A percentile compares a stretch with the other conserved stretches of the same genome.
phyloP scores from a whole-genome alignment of 2,888 invertebrate genomes.

The Deroplatys truncata region DNA sequence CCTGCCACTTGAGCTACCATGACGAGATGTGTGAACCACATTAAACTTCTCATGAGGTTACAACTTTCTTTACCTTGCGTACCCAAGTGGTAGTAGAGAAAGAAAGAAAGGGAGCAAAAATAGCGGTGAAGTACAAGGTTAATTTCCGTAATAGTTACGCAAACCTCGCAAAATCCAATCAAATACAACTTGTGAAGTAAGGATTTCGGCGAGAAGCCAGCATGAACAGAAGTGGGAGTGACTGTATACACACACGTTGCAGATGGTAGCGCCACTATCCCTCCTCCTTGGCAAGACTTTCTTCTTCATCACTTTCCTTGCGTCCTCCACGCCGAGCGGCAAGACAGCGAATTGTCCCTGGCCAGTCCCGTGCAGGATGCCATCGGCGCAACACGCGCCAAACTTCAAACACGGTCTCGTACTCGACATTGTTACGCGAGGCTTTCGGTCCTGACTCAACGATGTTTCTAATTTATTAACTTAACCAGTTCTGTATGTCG shows the following conservation, averaged over 20 bases:
- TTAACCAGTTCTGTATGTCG: background rate
- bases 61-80: no score
- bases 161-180: no score
- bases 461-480: background rate
- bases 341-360: background rate
- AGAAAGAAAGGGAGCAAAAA: no score
- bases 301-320: background rate
- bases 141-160: no score
- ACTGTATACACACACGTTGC: background rate
- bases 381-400: background rate
- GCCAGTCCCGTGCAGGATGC: background rate
- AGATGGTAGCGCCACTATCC: background rate
- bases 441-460: background rate
- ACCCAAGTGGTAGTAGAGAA: no score
- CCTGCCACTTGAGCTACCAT: no score
- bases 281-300: background rate
- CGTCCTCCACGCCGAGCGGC: background rate
- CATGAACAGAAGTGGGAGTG: background rate
- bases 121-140: no score
- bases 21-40: no score
- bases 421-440: background rate
- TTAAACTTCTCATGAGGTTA: no score
- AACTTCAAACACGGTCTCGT: background rate
- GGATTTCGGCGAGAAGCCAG: background rate
- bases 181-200: background rate